Percentiles rank a stretch among this genome's conserved stretches.
Evolutionary conservation across 1,140 invertebrate species (phyloP).

Genomic region (Calosoma granatense): DNA sequence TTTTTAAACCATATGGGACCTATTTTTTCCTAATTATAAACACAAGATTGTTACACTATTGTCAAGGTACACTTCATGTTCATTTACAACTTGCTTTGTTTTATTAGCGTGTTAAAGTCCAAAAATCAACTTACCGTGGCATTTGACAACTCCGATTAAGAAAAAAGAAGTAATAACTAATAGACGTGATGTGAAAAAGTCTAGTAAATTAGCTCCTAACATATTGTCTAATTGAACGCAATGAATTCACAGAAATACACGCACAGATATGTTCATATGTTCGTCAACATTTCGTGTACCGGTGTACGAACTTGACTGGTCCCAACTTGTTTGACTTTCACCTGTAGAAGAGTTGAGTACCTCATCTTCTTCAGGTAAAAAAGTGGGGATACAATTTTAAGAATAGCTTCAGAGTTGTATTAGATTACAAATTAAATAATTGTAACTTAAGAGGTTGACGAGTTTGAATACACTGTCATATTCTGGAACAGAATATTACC

Average conservation of each 20-base stretch:
- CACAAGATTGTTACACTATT: no score
- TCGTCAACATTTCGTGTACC: background rate
- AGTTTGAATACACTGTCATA: no score
- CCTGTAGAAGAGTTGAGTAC: no score
- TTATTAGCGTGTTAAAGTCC: background rate
- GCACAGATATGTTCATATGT: background rate
- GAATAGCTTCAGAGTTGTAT: no score
- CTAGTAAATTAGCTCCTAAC: background rate
- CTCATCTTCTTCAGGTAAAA: no score
- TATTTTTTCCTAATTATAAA: no score
- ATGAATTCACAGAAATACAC: background rate
- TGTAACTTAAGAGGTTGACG: no score
- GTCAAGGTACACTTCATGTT: background rate
- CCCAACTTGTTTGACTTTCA: no score
- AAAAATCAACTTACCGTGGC: background rate
- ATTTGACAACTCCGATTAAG: background rate
- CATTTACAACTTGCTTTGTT: background rate
- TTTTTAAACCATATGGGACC: no score
- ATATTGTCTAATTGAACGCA: background rate
- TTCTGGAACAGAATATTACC: no score
- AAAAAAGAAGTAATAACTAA: background rate
- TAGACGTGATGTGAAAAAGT: background rate
- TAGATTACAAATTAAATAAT: no score
- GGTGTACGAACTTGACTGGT: slow-evolving; percentile 16
- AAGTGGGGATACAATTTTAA: no score